phyloP scores from a whole-genome alignment of 2,888 invertebrate species.

The Oligia fasciuncula region DNA sequence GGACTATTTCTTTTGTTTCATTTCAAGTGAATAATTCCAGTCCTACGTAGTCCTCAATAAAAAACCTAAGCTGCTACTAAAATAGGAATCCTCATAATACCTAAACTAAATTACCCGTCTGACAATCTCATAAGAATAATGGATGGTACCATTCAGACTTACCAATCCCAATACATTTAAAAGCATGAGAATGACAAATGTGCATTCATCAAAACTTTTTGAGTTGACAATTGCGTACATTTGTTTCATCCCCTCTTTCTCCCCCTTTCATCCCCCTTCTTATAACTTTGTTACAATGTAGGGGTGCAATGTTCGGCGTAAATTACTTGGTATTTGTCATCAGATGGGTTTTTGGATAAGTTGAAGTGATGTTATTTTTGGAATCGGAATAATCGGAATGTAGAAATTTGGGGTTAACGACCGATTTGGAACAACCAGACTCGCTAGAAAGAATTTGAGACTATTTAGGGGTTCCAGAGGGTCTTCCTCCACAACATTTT shows the following conservation, averaged over 20 bases:
- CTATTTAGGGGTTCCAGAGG: background rate
- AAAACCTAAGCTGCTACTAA: background rate
- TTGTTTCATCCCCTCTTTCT: conserved; percentile 38
- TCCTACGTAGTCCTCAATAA: background rate
- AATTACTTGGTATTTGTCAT: conserved; percentile 58
- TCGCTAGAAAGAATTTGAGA: background rate
- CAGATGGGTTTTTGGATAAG: conserved; percentile 18
- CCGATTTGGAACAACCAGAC: background rate
- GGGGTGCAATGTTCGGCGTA: conserved; percentile 45
- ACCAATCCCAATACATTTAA: conserved; percentile 49
- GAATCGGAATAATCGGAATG: background rate
- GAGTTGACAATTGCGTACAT: conserved; percentile 65
- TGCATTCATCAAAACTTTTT: conserved; percentile 60
- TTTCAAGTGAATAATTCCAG: background rate
- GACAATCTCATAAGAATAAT: conserved; percentile 21
- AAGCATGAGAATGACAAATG: conserved; percentile 57
- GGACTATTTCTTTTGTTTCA: background rate
- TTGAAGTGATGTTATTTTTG: conserved; percentile 4
- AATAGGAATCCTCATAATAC: background rate
- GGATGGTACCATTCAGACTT: conserved; percentile 40
- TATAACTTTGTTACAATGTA: conserved; percentile 60
- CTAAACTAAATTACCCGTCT: conserved; percentile 17
- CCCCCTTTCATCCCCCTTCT: conserved; percentile 36
- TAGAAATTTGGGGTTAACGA: background rate
- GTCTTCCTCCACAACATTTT: too few species aligned